Conservation (phyloP, 1,140 invertebrate species). For the Formica selysi region DNA sequence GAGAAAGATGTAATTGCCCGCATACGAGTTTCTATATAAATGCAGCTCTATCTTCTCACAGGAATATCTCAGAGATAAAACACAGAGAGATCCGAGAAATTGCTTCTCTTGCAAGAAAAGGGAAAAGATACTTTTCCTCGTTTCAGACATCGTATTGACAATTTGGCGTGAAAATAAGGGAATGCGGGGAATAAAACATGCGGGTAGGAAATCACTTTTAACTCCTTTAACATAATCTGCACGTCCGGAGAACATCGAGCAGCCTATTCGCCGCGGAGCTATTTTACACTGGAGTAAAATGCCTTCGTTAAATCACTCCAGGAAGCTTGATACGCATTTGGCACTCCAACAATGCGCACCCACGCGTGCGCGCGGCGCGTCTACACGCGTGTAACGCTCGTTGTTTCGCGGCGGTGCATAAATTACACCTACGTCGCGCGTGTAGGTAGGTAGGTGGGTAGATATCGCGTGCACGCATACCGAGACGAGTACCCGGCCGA, state of each 20-base stretch:
- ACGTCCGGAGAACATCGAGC: conserved; percentile 21
- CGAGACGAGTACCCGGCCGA: background rate
- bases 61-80: too few species aligned
- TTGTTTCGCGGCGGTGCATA: conserved; percentile 52
- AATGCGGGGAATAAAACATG: background rate
- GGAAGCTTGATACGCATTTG: conserved; percentile 56
- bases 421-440: conserved; percentile 30
- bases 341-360: conserved; percentile 59
- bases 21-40: background rate
- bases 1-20: background rate
- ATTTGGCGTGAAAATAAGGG: background rate
- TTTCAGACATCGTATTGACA: background rate
- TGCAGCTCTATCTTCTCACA: background rate
- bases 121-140: background rate
- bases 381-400: conserved; percentile 23
- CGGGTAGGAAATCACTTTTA: conserved; percentile 19
- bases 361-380: conserved; percentile 38
- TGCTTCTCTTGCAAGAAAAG: background rate
- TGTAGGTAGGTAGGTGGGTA: background rate
- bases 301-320: conserved; percentile 54
- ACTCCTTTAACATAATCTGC: conserved; percentile 4
- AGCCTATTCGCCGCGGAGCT: background rate
- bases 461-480: background rate
- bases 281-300: conserved; percentile 23
- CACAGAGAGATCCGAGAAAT: background rate